phyloP scores from a whole-genome alignment of 1,140 invertebrate species.

The Aphidius gifuensis region DNA sequence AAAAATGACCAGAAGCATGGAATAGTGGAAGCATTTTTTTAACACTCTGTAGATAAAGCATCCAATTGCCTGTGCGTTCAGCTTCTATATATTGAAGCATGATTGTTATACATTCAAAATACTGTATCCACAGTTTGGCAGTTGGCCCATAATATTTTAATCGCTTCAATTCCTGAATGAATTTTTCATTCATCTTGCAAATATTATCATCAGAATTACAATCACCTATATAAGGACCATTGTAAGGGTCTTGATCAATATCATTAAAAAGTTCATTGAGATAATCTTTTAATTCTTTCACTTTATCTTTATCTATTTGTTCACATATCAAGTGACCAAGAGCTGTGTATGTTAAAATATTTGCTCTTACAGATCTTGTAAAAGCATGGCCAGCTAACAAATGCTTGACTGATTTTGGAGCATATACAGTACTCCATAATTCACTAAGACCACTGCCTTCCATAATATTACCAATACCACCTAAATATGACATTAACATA shows the following conservation, averaged over 20 bases:
- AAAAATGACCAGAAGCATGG: conserved; percentile 25
- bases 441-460: conserved; percentile 1
- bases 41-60: conserved; percentile 17
- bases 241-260: too few relatives aligned
- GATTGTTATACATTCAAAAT: conserved; percentile 21
- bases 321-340: too few relatives aligned
- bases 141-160: too few relatives aligned
- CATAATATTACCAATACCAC: conserved; percentile 7
- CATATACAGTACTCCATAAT: conserved; percentile 15
- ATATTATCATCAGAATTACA: too few relatives aligned
- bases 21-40: conserved; percentile 34
- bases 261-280: too few relatives aligned
- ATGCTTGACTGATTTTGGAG: conserved; percentile 33
- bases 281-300: too few relatives aligned
- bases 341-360: conserved; percentile 36
- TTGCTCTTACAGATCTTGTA: conserved; percentile 42
- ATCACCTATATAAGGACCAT: too few relatives aligned
- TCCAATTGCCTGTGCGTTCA: conserved; percentile 26
- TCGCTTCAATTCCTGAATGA: too few relatives aligned
- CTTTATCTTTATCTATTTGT: too few relatives aligned
- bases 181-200: too few relatives aligned
- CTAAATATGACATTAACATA: conserved; percentile 19
- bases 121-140: conserved; percentile 10
- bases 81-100: conserved; percentile 25
- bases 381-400: conserved; percentile 45